phyloP scores from a whole-genome alignment of 2,113 vertebrate species.

The Lycaon pictus region DNA sequence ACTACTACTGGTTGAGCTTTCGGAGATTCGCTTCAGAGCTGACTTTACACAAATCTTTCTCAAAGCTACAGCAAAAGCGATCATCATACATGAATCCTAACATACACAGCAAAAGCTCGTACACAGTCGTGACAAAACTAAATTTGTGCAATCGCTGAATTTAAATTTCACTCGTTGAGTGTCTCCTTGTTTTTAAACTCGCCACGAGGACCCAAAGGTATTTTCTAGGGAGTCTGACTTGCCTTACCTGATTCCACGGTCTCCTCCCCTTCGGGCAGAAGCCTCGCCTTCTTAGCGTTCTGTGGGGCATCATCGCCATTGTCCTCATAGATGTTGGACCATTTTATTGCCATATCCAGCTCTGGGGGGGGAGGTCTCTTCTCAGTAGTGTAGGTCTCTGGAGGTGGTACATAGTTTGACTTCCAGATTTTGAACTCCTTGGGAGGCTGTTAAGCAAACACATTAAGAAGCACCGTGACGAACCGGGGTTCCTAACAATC shows the following conservation, averaged over 20 bases:
- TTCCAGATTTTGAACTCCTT: conserved; percentile 95
- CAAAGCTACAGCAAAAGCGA: background rate
- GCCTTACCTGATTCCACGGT: conserved; percentile 88
- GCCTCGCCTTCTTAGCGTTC: conserved; percentile 84
- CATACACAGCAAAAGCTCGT: too few species aligned
- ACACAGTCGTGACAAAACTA: too few species aligned
- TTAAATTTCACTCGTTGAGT: background rate
- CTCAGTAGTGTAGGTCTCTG: conserved; percentile 91
- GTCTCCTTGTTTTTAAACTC: background rate
- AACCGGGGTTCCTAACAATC: conserved; percentile 41
- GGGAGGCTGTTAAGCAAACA: conserved; percentile 89
- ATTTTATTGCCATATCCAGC: conserved; percentile 98
- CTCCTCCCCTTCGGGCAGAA: conserved; percentile 90
- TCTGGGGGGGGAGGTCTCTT: conserved; percentile 93
- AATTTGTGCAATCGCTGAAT: background rate
- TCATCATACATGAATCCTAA: background rate
- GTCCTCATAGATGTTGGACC: conserved; percentile 98
- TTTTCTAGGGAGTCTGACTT: background rate
- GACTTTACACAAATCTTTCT: background rate
- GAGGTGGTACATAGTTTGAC: conserved; percentile 94
- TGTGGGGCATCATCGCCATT: conserved; percentile 96
- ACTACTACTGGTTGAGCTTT: background rate
- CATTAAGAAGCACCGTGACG: conserved; percentile 71
- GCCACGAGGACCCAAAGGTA: background rate
- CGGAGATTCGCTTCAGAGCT: background rate